phyloP scores from a whole-genome alignment of 2,113 vertebrate genomes.

The Raja brachyura region DNA sequence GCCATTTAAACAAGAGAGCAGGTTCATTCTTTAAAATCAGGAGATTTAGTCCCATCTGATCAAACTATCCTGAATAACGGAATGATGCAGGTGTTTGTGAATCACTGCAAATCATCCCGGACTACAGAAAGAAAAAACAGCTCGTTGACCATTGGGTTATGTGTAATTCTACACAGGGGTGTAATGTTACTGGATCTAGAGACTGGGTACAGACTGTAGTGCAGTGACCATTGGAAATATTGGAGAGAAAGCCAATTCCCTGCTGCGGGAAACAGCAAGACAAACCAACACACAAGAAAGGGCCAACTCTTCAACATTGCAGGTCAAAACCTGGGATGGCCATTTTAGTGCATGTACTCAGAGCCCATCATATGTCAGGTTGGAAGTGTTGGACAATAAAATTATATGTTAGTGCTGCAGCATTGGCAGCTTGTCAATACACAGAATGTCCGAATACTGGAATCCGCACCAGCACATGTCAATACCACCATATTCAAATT shows the following conservation, averaged over 20 bases:
- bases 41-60: background rate
- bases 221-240: background rate
- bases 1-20: slow-evolving; percentile 9
- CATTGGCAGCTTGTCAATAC: background rate
- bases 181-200: background rate
- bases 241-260: background rate
- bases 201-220: background rate
- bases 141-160: background rate
- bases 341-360: background rate
- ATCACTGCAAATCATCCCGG: background rate
- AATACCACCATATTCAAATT: background rate
- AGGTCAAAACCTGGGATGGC: background rate
- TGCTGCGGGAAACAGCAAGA: background rate
- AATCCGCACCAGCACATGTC: background rate
- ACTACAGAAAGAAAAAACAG: background rate
- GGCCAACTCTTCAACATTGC: background rate
- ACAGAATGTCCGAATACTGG: background rate
- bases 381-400: background rate
- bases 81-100: background rate
- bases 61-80: background rate
- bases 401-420: background rate
- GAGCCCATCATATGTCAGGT: background rate
- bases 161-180: background rate
- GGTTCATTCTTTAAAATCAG: background rate
- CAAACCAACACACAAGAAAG: background rate